Evolutionary conservation across 2,888 invertebrate genomes (phyloP).

Genomic region (Drosophila flavopinicola): DNA sequence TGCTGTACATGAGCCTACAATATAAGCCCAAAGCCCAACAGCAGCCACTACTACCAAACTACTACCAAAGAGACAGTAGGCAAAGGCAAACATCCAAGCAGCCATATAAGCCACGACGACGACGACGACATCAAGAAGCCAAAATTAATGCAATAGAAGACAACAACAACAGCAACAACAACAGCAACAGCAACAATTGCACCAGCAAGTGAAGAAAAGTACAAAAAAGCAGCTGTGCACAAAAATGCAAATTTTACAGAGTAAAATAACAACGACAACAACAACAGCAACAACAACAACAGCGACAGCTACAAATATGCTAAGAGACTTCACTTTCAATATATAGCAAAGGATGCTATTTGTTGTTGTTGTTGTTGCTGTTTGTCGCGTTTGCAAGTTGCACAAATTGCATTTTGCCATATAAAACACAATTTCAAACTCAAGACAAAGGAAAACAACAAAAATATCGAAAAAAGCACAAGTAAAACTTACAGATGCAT

Average conservation of each 20-base stretch:
- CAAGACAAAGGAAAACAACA: slow-evolving; percentile 64
- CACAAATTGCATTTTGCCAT: slow-evolving; percentile 82
- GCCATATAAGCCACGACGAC: slow-evolving; percentile 65
- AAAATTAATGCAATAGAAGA: slow-evolving; percentile 80
- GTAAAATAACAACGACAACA: slow-evolving; percentile 61
- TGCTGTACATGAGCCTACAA: slow-evolving; percentile 65
- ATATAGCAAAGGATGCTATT: slow-evolving; percentile 78
- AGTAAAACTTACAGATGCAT: slow-evolving; percentile 35
- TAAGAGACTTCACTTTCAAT: slow-evolving; percentile 81
- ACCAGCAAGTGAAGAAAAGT: slow-evolving; percentile 76
- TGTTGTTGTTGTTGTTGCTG: slow-evolving; percentile 69
- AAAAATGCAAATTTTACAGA: slow-evolving; percentile 75
- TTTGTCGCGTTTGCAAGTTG: slow-evolving; percentile 80
- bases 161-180: slow-evolving; percentile 39
- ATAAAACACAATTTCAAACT: slow-evolving; percentile 79
- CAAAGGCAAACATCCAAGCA: slow-evolving; percentile 48
- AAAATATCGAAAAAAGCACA: slow-evolving; percentile 18
- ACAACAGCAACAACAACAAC: slow-evolving; percentile 26
- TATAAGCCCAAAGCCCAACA: slow-evolving; percentile 44
- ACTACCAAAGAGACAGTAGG: slow-evolving; percentile 36
- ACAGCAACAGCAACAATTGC: slow-evolving; percentile 26
- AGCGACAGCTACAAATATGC: slow-evolving; percentile 65
- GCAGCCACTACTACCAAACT: slow-evolving; percentile 36
- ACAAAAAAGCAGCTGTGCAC: slow-evolving; percentile 76
- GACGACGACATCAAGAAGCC: slow-evolving; percentile 71